A percentile compares a stretch with the other conserved stretches of the same genome.
These are phyloP conservation scores for Encarsia formosa DNA, from an alignment of 2,888 invertebrate species.

Conservation along the genomic window DNA sequence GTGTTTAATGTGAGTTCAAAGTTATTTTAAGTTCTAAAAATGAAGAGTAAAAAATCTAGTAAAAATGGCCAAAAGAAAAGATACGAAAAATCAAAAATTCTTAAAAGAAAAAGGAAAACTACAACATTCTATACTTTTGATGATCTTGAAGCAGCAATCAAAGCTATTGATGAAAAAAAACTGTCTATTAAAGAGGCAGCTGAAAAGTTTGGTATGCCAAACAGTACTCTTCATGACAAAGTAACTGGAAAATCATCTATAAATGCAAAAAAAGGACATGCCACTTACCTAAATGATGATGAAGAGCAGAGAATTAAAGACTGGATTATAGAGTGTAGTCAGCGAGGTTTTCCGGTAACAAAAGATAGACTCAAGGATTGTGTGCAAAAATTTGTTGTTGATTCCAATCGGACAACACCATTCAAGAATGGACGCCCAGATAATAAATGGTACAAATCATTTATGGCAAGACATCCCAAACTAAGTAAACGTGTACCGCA, in stretches of 20 bases:
- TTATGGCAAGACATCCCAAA: conserved; percentile 14
- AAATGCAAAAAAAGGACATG: conserved; percentile 7
- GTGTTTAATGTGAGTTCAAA: no score
- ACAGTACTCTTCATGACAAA: neutral
- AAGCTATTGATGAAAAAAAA: no score
- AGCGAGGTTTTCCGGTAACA: no score
- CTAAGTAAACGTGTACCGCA: conserved; percentile 10
- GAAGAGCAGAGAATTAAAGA: conserved; percentile 14
- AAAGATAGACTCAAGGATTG: no score
- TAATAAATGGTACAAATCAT: conserved; percentile 17
- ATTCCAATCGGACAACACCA: conserved; percentile 5
- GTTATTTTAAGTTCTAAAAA: no score
- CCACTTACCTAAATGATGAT: neutral
- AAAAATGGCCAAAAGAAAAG: no score
- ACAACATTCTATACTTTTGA: no score
- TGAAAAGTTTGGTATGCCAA: neutral
- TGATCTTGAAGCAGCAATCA: no score
- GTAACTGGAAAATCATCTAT: conserved; percentile 3
- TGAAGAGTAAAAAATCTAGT: no score
- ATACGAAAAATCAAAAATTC: no score
- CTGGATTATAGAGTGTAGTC: conserved; percentile 13
- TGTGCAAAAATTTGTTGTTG: conserved; percentile 4
- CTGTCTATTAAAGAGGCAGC: neutral
- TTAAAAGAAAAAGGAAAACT: no score
- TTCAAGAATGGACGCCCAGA: conserved; percentile 20